These are phyloP conservation scores for Drosophila prosaltans DNA, from an alignment of 1,140 invertebrate species.

Conservation along the genomic window DNA sequence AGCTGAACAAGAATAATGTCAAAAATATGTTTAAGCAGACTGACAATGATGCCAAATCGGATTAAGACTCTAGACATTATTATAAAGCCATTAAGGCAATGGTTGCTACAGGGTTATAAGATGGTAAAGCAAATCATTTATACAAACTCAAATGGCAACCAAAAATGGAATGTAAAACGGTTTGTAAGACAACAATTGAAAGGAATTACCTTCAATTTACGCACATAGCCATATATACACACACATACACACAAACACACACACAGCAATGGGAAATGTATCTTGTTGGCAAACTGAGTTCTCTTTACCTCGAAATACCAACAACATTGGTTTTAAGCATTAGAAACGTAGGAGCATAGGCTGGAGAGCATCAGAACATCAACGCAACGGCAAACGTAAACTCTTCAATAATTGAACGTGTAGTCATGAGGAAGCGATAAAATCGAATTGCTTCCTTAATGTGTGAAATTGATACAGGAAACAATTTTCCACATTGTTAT, in stretches of 20 bases:
- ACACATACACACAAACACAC: constrained; percentile 21
- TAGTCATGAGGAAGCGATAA: constrained; percentile 82
- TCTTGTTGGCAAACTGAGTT: constrained; percentile 42
- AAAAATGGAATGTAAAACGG: constrained; percentile 67
- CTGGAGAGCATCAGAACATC: constrained; percentile 17
- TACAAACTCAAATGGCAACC: constrained; percentile 8
- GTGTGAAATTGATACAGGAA: constrained; percentile 82
- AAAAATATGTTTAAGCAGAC: no score
- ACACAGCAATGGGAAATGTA: constrained; percentile 43
- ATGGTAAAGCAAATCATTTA: background rate
- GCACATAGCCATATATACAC: constrained; percentile 37
- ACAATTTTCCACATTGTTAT: constrained; percentile 83
- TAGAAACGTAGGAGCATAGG: background rate
- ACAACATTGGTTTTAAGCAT: background rate
- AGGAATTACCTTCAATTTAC: constrained; percentile 60
- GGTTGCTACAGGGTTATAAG: background rate
- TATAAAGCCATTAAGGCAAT: constrained; percentile 1
- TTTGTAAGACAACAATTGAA: constrained; percentile 74
- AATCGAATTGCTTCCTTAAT: constrained; percentile 82
- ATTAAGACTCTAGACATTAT: background rate
- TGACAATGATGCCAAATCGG: background rate
- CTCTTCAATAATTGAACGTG: constrained; percentile 81
- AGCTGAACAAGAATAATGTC: no score
- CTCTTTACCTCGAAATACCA: background rate
- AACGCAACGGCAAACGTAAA: constrained; percentile 70